Percentiles rank a stretch among this genome's conserved stretches.
Conservation (phyloP, 1,140 invertebrate genomes). For the silkworm (Bombyx mori) region DNA sequence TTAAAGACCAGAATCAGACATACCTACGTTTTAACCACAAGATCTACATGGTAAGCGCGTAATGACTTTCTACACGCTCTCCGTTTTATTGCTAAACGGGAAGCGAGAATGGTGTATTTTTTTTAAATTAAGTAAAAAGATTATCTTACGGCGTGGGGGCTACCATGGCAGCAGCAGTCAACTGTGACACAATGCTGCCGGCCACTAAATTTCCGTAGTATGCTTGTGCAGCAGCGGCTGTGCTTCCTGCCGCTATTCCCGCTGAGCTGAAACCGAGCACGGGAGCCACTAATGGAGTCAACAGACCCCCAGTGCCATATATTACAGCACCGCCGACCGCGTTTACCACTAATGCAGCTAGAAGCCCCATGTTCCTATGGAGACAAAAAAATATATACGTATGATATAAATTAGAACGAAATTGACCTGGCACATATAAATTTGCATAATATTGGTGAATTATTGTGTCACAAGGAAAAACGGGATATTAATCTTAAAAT, state of each 20-base stretch:
- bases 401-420: no score
- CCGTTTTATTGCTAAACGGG: no score
- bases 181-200: slow-evolving; percentile 43
- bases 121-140: slow-evolving; percentile 6
- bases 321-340: slow-evolving; percentile 34
- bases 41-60: no score
- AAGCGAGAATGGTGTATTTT: no score
- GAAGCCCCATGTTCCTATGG: slow-evolving; percentile 32
- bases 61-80: no score
- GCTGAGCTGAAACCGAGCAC: slow-evolving; percentile 38
- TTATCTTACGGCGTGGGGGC: slow-evolving; percentile 41
- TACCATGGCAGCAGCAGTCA: slow-evolving; percentile 43
- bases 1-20: no score
- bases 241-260: slow-evolving; percentile 38
- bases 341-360: slow-evolving; percentile 34
- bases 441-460: no score
- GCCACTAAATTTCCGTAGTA: slow-evolving; percentile 49
- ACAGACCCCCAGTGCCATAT: slow-evolving; percentile 39
- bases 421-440: no score
- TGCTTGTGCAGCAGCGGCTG: slow-evolving; percentile 44
- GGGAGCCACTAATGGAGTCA: slow-evolving; percentile 29
- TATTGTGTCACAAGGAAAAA: no score
- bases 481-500: no score
- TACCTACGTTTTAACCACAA: no score
- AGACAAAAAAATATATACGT: neutral